Base-by-base conservation (phyloP, 1,140 invertebrate genomes). In the Apocrypta bakeri region DNA sequence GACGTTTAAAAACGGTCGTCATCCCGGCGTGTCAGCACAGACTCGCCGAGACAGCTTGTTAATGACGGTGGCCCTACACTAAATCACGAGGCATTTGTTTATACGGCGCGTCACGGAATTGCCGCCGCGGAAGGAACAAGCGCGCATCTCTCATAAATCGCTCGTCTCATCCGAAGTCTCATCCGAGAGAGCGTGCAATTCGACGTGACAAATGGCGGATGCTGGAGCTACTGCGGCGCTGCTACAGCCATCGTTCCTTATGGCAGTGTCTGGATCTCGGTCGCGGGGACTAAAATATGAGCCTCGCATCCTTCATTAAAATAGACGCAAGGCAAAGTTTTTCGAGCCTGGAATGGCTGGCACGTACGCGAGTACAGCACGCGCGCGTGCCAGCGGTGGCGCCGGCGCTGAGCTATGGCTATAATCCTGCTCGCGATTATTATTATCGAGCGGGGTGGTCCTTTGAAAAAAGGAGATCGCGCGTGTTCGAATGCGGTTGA, bases 121-220 rank as follows among this genome's bases (percentile, higher is more conserved):
- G 87, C 69, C 69, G 86, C 84, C 85, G 83, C 87, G 86, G 86
- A 85, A 87, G 86, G 85, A 78, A 79, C 86, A 86, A 85, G 86
- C 83, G 12, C 42, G 63, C 40, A 66, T 79, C 82, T 88, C 88
- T 89, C 89, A 89, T 88, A 88, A 86, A 86, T 88, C 86, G 71
- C 76, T 83, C 82, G 25, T 3, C 27, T 66, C 75, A 3, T 69
- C 64, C 33, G n/a, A n/a, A n/a, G n/a, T n/a, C n/a, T n/a, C n/a
- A n/a, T n/a, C n/a, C n/a, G n/a, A n/a, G 24, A 21, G n/a, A 24
- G 37, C 76, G 40, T 12, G 87, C 89, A 89, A 90, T 90, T 90
- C 89, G 88, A 90, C 90, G 87, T 89, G 90, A 90, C 89, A 90
- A 90, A 90, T 88, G 89, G 89, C 87, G 89, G 88, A 90, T 89